Base-by-base conservation (phyloP, 1,140 invertebrate species). In the Armadillidium nasatum region DNA sequence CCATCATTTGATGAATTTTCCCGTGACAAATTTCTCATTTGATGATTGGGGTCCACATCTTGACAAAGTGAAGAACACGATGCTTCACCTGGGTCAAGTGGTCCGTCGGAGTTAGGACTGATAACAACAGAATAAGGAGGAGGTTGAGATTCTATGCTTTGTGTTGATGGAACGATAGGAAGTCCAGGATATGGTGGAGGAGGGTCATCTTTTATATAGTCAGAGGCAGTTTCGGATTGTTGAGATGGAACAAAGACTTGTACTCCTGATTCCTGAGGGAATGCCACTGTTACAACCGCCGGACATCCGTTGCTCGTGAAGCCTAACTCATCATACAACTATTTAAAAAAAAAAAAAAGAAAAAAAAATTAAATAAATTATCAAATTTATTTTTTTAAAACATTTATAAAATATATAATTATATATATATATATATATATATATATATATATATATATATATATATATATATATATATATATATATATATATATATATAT, bases 161-260 rank as follows among this genome's bases (percentile, higher is more conserved):
- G 11, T 60, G 50, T 15, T 13, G 50, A 60, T 60, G 50, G 7
- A 60, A 60, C 50, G 19, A 7, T 7, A 60, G 50, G 50, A 19
- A 60, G 50, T 19, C 50, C 50, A 2, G 50, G 50, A 60, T 60
- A 60, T 4, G 50, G 50, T 15, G 50, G 50, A 60, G 50, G 50
- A 19, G 50, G 50, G 50, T 60, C 50, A 60, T 60, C 50, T 60
- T 60, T 60, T 13, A 60, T 60, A 60, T 60, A 60, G 19, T 60
- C 50, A 3, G 50, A 60, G 1, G 50, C 50, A 4, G 50, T 60
- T 19, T 60, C 11, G 50, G 50, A 19, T 19, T 19, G 50, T 19
- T 60, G 50, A 13, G 50, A 3, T 15, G 50, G 50, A 60, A 60
- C 11, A 19, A 60, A 60, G 50, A 60, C 11, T 60, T 19, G 50